Evolutionary conservation across 2,888 invertebrate species (phyloP).

Genomic region (Anorthoa munda): DNA sequence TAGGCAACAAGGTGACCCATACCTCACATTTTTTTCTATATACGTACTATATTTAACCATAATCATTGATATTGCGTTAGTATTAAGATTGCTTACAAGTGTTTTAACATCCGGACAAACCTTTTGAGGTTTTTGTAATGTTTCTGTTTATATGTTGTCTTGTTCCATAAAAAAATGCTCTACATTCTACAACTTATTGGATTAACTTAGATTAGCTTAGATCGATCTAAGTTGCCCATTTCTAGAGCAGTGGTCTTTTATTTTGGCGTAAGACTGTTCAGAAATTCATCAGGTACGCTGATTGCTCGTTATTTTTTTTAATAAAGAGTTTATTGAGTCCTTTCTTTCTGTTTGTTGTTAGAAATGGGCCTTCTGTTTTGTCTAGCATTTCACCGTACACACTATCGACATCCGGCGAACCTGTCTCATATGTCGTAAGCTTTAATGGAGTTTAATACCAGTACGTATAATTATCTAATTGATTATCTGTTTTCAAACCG

Average conservation of each 20-base stretch:
- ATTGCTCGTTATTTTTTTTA: no score
- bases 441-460: slow-evolving; percentile 58
- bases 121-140: no score
- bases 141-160: no score
- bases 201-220: no score
- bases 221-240: not conserved
- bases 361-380: slow-evolving; percentile 37
- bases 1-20: no score
- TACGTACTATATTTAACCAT: no score
- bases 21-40: no score
- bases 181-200: no score
- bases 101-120: no score
- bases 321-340: not conserved
- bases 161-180: no score
- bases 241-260: not conserved
- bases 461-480: slow-evolving; percentile 62
- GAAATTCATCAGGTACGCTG: not conserved
- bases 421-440: slow-evolving; percentile 59
- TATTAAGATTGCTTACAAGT: no score
- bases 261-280: not conserved
- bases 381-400: not conserved
- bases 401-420: slow-evolving; percentile 60
- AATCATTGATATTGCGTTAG: no score
- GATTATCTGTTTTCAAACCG: slow-evolving; percentile 61
- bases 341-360: not conserved